Base-by-base conservation (phyloP, 2,888 invertebrate species). In the Drosophila histrio region DNA sequence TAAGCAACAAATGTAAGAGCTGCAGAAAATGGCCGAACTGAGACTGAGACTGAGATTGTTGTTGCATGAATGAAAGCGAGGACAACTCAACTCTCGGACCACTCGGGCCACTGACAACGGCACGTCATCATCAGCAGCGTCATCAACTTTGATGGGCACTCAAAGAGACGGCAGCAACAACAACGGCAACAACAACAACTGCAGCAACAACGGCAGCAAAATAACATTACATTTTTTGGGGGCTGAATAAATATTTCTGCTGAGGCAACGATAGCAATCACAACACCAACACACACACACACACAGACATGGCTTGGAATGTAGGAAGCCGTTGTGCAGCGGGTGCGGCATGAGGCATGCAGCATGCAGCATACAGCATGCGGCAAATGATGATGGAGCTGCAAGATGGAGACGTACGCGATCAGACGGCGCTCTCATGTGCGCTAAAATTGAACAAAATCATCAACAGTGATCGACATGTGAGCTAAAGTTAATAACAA, bases 401-500 rank as follows among this genome's bases (percentile, higher is more conserved):
- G 58, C 32, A 34, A 49, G 68, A 71, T 77, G 85, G 76, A 75
- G 81, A 84, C 77, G 75, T 66, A 44, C 28, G 17, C 17, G 44
- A 19, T 28, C 9, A 78, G 84, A 83, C 87, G 87, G 84, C 87
- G 83, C 87, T 86, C 87, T 84, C 77, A 78, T 83, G 84, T 86
- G 84, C 82, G 82, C 77, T 83, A 82, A 85, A 86, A 87, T 86
- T 87, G 87, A 85, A 87, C 88, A 83, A 84, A 85, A 88, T 88
- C 89, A 88, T 87, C 89, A 85, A 72, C 72, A 79, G 73, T 89
- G 89, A 89, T 89, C 89, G 89, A 89, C 88, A 89, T 89, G 89
- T 88, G 85, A 88, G 89, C 79, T 83, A 78, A 87, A 89, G 87
- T 89, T 89, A 89, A 89, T 88, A 88, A 89, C 87, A 87, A 88